phyloP scores from a whole-genome alignment of 2,888 invertebrate genomes.

The Eupsilia transversa region DNA sequence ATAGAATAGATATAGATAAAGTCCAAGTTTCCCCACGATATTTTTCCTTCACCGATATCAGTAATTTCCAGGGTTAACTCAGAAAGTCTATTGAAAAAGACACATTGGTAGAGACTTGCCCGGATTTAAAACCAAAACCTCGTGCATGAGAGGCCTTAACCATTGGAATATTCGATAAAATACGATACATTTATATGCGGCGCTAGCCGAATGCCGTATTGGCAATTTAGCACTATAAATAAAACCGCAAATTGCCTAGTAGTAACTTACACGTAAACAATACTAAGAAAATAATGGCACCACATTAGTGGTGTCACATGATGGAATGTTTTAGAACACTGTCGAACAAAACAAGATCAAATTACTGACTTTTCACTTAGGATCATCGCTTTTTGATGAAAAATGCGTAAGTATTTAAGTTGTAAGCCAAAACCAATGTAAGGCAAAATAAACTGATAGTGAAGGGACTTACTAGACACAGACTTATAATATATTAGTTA shows the following conservation, averaged over 20 bases:
- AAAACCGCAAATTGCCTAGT: conserved; percentile 14
- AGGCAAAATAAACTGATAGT: not conserved
- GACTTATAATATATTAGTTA: not conserved
- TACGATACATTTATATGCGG: not conserved
- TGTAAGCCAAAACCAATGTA: not conserved
- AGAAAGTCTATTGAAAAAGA: not conserved
- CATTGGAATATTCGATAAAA: not conserved
- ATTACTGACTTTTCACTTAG: conserved; percentile 20
- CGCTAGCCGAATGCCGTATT: not conserved
- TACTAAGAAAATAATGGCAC: conserved; percentile 49
- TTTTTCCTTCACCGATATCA: not conserved
- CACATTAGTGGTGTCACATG: conserved; percentile 25
- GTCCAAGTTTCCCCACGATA: not conserved
- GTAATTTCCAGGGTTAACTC: not conserved
- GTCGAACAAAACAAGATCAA: conserved; percentile 20
- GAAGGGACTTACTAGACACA: not conserved
- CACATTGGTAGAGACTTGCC: not conserved
- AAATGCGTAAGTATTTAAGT: conserved; percentile 30
- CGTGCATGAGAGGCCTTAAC: not conserved
- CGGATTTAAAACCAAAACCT: not conserved
- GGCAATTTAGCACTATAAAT: conserved; percentile 12
- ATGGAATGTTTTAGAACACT: conserved; percentile 22
- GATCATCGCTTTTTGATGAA: conserved; percentile 7
- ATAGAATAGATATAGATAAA: too few relatives aligned
- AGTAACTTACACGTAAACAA: conserved; percentile 18